Percentiles rank a stretch among this genome's conserved stretches.
Conservation (phyloP, 2,797 vertebrate genomes). For the Molossus alvarezi region DNA sequence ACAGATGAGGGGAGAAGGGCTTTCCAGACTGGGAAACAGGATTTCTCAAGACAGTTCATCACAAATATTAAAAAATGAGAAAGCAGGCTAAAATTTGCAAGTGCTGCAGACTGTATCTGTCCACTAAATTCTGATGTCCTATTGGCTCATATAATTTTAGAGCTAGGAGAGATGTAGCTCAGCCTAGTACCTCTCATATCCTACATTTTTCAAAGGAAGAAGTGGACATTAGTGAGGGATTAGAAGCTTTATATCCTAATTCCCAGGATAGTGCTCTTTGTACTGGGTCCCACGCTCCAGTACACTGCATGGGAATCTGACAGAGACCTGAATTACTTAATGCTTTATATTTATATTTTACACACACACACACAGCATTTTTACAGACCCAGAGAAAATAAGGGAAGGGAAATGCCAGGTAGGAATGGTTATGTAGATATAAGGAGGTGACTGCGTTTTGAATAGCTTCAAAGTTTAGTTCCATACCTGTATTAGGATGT, state of each 20-base stretch:
- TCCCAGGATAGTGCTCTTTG: neutral
- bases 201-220: conserved; percentile 32
- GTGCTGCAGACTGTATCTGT: neutral
- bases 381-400: conserved; percentile 32
- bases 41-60: neutral
- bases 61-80: neutral
- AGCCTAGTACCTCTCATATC: neutral
- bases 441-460: neutral
- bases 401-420: neutral
- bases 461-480: conserved; percentile 55
- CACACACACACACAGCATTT: neutral
- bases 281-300: neutral
- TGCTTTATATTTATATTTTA: neutral
- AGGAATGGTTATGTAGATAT: neutral
- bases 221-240: neutral
- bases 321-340: neutral
- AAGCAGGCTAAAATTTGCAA: conserved; percentile 3
- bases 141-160: neutral
- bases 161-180: neutral
- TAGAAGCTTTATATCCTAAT: neutral
- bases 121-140: neutral
- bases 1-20: neutral
- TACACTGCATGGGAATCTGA: neutral
- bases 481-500: neutral
- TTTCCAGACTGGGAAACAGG: neutral